A percentile compares a stretch with the other conserved stretches of the same genome.
Conservation (phyloP, 2,113 vertebrate species). For the Variabilichromis moorii region DNA sequence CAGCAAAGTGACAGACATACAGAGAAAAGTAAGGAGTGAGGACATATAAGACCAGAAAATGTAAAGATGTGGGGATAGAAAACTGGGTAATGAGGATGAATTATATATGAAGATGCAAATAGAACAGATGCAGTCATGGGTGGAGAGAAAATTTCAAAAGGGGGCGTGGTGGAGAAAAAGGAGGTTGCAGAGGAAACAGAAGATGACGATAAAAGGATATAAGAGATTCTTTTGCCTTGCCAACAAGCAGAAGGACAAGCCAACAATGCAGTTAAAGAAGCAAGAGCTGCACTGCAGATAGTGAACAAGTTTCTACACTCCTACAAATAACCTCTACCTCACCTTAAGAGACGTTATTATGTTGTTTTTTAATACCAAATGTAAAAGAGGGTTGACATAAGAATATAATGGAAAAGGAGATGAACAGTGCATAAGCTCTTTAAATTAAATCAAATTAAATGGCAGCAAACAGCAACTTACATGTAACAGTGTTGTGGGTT, state of each 20-base stretch:
- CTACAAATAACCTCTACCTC: neutral
- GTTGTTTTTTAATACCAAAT: neutral
- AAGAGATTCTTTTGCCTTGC: conserved; percentile 24
- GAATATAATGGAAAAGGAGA: neutral
- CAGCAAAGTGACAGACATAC: neutral
- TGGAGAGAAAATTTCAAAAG: neutral
- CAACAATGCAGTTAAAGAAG: conserved; percentile 24
- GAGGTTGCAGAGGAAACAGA: conserved; percentile 1
- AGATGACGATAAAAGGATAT: conserved; percentile 8
- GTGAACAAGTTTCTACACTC: conserved; percentile 14
- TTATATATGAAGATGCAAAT: neutral
- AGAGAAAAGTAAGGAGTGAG: neutral
- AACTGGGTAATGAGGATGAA: neutral
- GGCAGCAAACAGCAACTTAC: neutral
- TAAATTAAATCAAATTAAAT: neutral
- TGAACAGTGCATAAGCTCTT: neutral
- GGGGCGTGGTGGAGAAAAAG: neutral
- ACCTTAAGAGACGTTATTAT: neutral
- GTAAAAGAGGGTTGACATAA: neutral
- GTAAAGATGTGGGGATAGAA: neutral
- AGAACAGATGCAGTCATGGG: neutral
- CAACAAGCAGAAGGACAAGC: conserved; percentile 26
- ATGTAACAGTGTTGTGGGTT: rapidly evolving
- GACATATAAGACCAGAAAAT: neutral
- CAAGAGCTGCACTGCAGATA: conserved; percentile 57